Evolutionary conservation across 2,113 vertebrate species (phyloP), one percentile per base, ranked within the genome.

Genomic region (Condylura cristata): DNA sequence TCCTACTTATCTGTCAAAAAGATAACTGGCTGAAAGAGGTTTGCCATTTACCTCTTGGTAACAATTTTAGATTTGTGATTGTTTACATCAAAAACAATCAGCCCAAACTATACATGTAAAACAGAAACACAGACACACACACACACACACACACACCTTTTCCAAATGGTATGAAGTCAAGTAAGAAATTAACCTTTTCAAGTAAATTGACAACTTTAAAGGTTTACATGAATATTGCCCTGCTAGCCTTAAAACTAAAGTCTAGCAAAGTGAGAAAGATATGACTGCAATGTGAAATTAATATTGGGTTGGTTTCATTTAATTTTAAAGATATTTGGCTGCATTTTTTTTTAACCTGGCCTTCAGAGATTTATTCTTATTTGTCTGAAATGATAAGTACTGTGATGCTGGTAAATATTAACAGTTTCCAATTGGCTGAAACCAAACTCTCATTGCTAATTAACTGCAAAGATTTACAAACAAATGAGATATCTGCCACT

Each of bases 1-100:
- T 86, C 91, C 60, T 90, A 70, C n/a, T 37, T 30, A 95, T 72
- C 74, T 95, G 65, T 93, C 78, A 92, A 70, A 96, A 81, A 39
- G 24, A 90, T 79, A 46, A 88, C 71, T 78, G 39, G 26, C 61
- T 72, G 16, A 37, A 10, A 80, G 22, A 91, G 12, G 72, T 79
- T 46, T 90, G 86, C 74, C 79, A 26, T 30, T 71, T 82, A 82
- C 26, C 76, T 51, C 8, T 30, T 90, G 61, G 85, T 81, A 93
- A 71, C 7, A 8, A 78, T 75, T 72, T 93, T 24, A 68, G n/a
- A 41, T 94, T 90, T 76, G 8, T 80, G 48, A 85, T 92, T 88
- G 18, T 75, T 91, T 92, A 80, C 78, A 88, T 63, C 90, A 95
- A 84, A 92, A 91, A 70, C 61, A 94, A 61, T 85, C 70, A 71